A percentile compares a stretch with the other conserved stretches of the same genome.
Conservation (phyloP, 2,888 invertebrate genomes). For the Drosophila mercatorum region DNA sequence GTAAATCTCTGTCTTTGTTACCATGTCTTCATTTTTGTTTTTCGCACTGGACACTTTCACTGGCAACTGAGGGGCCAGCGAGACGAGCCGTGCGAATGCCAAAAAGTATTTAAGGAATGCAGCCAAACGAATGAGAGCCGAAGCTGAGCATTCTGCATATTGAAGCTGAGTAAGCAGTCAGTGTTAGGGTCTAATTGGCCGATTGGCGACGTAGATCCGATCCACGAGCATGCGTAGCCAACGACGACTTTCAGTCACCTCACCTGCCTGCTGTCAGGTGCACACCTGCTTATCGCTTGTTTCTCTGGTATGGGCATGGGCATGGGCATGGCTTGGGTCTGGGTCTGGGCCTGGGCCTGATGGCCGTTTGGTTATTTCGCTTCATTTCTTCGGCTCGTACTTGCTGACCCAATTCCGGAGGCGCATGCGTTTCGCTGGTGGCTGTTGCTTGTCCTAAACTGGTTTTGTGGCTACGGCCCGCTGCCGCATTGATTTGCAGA, state of each 20-base stretch:
- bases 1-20: conserved; percentile 64
- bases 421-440: conserved; percentile 68
- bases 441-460: conserved; percentile 69
- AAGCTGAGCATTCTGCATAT: conserved; percentile 12
- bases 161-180: not conserved
- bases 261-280: conserved; percentile 35
- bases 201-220: conserved; percentile 25
- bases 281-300: conserved; percentile 40
- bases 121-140: not conserved
- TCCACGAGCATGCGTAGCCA: conserved; percentile 15
- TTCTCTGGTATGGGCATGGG: conserved; percentile 33
- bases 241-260: conserved; percentile 51
- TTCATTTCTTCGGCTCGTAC: conserved; percentile 62
- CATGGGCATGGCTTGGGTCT: conserved; percentile 39
- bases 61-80: conserved; percentile 27
- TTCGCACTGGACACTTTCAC: conserved; percentile 59
- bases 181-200: conserved; percentile 3
- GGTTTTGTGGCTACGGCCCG: conserved; percentile 62
- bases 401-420: conserved; percentile 78
- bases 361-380: conserved; percentile 55
- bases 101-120: conserved; percentile 37
- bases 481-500: conserved; percentile 63
- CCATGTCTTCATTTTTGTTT: conserved; percentile 31
- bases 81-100: conserved; percentile 12
- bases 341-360: conserved; percentile 49